Evolutionary conservation across 2,113 vertebrate genomes (phyloP).

Genomic region (Hiodon alosoides): DNA sequence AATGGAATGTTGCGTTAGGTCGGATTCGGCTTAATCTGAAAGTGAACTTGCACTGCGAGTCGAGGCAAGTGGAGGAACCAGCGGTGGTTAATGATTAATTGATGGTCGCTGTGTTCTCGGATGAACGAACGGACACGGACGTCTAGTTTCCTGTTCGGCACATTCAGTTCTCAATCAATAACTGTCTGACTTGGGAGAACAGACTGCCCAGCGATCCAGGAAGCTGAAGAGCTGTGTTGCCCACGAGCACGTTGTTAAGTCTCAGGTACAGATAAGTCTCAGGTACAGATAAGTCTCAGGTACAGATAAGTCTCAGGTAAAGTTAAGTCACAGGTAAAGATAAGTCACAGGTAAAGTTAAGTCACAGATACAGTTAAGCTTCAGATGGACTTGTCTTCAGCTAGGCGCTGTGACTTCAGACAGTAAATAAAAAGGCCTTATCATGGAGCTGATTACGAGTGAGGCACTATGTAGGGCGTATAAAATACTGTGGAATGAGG

Average conservation of each 20-base stretch:
- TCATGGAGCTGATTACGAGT: not conserved
- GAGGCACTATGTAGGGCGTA: not conserved
- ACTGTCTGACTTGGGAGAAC: no score
- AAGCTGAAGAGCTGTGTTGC: no score
- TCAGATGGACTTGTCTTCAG: not conserved
- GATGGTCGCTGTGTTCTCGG: not conserved
- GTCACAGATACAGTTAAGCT: not conserved
- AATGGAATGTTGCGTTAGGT: no score
- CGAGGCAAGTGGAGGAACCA: not conserved
- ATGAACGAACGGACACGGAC: no score
- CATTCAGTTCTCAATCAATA: no score
- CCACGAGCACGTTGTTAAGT: no score
- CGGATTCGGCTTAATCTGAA: no score
- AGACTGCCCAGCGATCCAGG: no score
- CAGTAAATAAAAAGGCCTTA: constrained; percentile 5
- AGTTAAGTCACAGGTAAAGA: not conserved
- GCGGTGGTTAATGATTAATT: constrained; percentile 30
- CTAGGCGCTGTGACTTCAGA: not conserved
- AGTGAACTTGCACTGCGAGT: not conserved
- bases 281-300: no score
- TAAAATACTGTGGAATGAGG: not conserved
- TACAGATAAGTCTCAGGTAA: no score
- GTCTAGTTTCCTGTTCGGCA: no score
- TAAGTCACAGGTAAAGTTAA: not conserved
- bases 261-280: no score